Conservation (phyloP, 2,113 vertebrate genomes). For the Pimephales promelas region DNA sequence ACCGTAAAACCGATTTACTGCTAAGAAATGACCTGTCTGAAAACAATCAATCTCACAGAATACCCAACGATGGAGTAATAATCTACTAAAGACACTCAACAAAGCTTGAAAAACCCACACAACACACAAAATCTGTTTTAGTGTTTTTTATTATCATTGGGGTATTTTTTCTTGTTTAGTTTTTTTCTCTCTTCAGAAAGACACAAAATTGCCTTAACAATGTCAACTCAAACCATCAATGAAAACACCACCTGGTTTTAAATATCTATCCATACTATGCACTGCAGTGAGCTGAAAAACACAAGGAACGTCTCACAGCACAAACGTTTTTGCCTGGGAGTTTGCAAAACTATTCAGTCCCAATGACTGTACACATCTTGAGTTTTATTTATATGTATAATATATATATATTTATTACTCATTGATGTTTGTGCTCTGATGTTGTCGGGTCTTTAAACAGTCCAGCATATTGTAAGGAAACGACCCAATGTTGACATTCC, state of each 20-base stretch:
- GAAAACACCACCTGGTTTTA: slow-evolving; percentile 67
- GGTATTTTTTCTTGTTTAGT: no score
- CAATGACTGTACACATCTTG: slow-evolving; percentile 21
- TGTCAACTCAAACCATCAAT: slow-evolving; percentile 71
- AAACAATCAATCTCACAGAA: slow-evolving; percentile 49
- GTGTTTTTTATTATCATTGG: slow-evolving; percentile 40
- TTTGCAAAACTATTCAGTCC: not conserved
- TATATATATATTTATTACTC: not conserved
- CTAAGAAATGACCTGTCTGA: slow-evolving; percentile 58
- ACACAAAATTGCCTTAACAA: slow-evolving; percentile 73
- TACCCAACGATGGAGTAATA: not conserved
- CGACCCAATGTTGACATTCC: slow-evolving; percentile 19
- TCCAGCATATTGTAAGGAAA: slow-evolving; percentile 42
- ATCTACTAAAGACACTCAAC: not conserved
- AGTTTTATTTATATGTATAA: not conserved
- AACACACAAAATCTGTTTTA: slow-evolving; percentile 34
- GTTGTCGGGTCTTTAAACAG: slow-evolving; percentile 31
- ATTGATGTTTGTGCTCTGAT: slow-evolving; percentile 32
- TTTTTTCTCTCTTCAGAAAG: slow-evolving; percentile 65
- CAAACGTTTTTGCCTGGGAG: slow-evolving; percentile 37
- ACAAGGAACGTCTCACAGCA: slow-evolving; percentile 64
- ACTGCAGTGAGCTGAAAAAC: slow-evolving; percentile 70
- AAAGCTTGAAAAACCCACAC: slow-evolving; percentile 21
- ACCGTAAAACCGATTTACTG: not conserved
- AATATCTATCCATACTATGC: slow-evolving; percentile 69